Conservation (phyloP, 2,113 vertebrate genomes). For the Salvelinus namaycush region DNA sequence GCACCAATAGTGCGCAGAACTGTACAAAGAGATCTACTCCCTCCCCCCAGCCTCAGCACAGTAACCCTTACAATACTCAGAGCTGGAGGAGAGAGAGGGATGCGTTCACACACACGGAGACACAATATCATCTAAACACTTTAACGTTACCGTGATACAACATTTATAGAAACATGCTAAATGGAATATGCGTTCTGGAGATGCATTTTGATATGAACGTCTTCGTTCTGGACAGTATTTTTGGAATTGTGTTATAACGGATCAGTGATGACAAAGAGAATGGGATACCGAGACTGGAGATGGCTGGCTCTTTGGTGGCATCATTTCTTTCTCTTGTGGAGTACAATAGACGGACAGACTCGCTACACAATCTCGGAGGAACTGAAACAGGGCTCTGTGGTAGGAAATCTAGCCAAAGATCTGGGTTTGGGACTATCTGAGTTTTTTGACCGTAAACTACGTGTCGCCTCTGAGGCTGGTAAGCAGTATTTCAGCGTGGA, state of each 20-base stretch:
- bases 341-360: slow-evolving; percentile 52
- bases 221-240: neutral
- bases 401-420: slow-evolving; percentile 59
- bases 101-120: slow-evolving; percentile 12
- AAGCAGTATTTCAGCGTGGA: slow-evolving; percentile 53
- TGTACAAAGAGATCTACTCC: slow-evolving; percentile 78
- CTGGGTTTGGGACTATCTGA: slow-evolving; percentile 44
- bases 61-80: slow-evolving; percentile 60
- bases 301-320: slow-evolving; percentile 45
- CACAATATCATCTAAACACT: neutral
- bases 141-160: neutral
- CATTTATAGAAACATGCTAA: neutral
- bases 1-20: slow-evolving; percentile 75
- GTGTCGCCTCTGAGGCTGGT: slow-evolving; percentile 41
- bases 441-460: slow-evolving; percentile 46
- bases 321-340: slow-evolving; percentile 47
- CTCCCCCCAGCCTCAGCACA: slow-evolving; percentile 45
- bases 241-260: slow-evolving; percentile 17
- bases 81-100: slow-evolving; percentile 47
- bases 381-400: slow-evolving; percentile 46
- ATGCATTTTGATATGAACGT: slow-evolving; percentile 5
- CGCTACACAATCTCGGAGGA: slow-evolving; percentile 58
- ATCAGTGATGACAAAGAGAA: neutral
- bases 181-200: neutral
- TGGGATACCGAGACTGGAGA: slow-evolving; percentile 20